A percentile compares a stretch with the other conserved stretches of the same genome.
phyloP scores from a whole-genome alignment of 23 tunicate species.

The Aplidium turbinatum region DNA sequence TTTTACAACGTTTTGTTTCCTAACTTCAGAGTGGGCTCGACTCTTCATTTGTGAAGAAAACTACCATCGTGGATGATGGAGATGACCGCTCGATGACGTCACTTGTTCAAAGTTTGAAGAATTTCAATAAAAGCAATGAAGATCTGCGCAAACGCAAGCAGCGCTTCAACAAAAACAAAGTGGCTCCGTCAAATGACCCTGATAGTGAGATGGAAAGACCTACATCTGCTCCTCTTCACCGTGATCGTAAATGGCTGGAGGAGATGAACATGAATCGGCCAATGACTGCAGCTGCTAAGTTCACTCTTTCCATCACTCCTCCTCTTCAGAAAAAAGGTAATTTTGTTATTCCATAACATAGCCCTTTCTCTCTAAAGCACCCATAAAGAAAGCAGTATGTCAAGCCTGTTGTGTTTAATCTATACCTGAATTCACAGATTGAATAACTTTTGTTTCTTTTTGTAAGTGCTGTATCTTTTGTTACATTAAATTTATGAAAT shows the following conservation, averaged over 20 bases:
- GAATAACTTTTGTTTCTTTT: no score
- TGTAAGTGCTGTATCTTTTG: no score
- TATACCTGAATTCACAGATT: no score
- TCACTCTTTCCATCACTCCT: no score
- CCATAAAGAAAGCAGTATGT: no score
- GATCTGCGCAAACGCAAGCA: conserved; percentile 13
- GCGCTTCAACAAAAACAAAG: not conserved
- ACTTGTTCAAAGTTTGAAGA: conserved; percentile 10
- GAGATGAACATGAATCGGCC: conserved; percentile 30
- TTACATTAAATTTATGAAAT: no score
- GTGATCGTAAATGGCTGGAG: conserved; percentile 14
- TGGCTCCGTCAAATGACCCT: conserved; percentile 1
- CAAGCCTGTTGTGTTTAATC: no score
- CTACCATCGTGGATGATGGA: conserved; percentile 22
- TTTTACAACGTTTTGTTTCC: no score
- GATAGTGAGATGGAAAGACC: conserved; percentile 11
- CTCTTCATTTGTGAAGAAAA: not conserved
- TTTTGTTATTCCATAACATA: no score
- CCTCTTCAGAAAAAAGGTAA: no score
- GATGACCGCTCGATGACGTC: conserved; percentile 5
- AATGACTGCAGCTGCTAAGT: conserved; percentile 29
- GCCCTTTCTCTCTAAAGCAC: no score
- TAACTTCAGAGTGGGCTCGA: not conserved
- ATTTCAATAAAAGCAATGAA: conserved; percentile 19
- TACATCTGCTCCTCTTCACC: conserved; percentile 13